Conservation (phyloP, 2,797 vertebrate genomes). For the Phrynocephalus guinanensis region DNA sequence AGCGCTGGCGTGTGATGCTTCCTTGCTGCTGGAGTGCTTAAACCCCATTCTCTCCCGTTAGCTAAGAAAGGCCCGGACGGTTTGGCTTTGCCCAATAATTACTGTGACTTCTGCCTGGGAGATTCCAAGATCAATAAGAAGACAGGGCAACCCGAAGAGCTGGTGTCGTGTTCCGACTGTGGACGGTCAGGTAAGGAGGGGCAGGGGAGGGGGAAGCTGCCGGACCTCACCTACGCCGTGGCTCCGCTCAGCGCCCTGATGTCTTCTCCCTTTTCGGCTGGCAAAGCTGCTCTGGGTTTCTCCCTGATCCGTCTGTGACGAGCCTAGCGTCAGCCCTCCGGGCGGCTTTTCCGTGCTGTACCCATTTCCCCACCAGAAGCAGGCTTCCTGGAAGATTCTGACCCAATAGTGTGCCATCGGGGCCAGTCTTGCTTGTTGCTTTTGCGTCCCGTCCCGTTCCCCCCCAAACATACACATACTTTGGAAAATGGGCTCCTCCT, state of each 20-base stretch:
- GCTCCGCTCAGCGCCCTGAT: no score
- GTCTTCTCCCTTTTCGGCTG: background rate
- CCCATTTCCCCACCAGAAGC: background rate
- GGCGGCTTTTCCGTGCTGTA: rapidly evolving
- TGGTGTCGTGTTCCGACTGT: conserved; percentile 96
- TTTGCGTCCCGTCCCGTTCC: background rate
- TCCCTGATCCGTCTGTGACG: background rate
- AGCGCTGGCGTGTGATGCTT: background rate
- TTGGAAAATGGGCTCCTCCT: no score
- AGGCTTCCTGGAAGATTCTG: background rate
- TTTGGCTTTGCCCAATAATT: conserved; percentile 92
- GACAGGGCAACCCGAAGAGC: conserved; percentile 91
- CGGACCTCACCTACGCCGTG: background rate
- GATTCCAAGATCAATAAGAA: conserved; percentile 96
- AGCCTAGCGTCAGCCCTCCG: background rate
- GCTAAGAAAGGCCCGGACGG: conserved; percentile 94
- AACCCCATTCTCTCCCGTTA: conserved; percentile 16
- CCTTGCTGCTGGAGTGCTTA: background rate
- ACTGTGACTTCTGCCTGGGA: conserved; percentile 95
- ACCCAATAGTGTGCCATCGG: background rate
- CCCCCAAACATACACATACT: no score
- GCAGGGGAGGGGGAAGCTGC: background rate
- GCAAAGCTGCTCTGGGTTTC: background rate
- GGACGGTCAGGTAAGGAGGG: conserved; percentile 87
- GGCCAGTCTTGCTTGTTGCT: no score